Conservation (phyloP, 2,888 invertebrate species). For the Nycteola revayana region DNA sequence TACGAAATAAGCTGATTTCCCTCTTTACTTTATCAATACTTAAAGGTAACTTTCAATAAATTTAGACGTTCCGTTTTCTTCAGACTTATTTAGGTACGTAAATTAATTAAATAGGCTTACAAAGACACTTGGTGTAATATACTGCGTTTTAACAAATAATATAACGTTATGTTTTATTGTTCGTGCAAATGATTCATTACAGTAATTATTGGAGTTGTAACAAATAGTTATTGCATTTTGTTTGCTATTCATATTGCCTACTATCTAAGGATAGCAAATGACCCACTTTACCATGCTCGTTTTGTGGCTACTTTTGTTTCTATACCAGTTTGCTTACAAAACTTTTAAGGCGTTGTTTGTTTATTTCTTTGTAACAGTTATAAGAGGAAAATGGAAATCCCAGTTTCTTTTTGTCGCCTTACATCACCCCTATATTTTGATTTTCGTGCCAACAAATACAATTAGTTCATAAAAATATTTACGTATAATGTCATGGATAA, state of each 20-base stretch:
- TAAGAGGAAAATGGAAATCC: constrained; percentile 26
- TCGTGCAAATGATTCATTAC: constrained; percentile 33
- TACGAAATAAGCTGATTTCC: constrained; percentile 11
- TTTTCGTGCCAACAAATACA: constrained; percentile 42
- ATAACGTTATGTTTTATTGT: constrained; percentile 24
- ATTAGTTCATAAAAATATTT: constrained; percentile 37
- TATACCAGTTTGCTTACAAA: constrained; percentile 6
- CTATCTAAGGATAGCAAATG: constrained; percentile 38
- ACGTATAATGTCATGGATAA: constrained; percentile 51
- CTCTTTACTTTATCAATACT: too few relatives aligned
- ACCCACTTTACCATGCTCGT: constrained; percentile 41
- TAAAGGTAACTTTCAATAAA: too few relatives aligned
- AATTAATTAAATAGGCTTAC: too few relatives aligned
- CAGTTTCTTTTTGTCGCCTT: constrained; percentile 25
- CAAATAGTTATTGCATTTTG: constrained; percentile 25
- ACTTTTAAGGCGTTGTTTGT: constrained; percentile 3
- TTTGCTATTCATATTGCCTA: constrained; percentile 34
- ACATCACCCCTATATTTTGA: constrained; percentile 22
- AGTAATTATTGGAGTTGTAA: constrained; percentile 27
- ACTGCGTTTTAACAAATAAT: constrained; percentile 14
- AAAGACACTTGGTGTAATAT: too few relatives aligned
- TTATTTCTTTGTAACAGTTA: constrained; percentile 12
- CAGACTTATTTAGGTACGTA: too few relatives aligned
- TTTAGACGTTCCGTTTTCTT: too few relatives aligned
- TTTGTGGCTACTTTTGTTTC: constrained; percentile 16